A percentile compares a stretch with the other conserved stretches of the same genome.
Conservation (phyloP, 2,113 vertebrate species). For the Fukomys damarensis region DNA sequence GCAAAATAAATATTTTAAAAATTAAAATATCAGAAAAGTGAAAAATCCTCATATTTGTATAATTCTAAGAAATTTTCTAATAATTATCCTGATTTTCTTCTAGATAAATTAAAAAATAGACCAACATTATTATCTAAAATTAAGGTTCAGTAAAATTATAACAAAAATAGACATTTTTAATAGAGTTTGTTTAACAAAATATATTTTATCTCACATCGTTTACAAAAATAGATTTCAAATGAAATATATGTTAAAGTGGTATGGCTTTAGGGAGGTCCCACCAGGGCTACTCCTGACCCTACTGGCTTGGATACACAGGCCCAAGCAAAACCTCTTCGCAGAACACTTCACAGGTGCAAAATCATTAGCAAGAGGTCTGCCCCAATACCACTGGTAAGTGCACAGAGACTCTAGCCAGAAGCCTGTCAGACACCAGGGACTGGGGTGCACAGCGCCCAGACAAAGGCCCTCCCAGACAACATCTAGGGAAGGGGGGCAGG, state of each 20-base stretch:
- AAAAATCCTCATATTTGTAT: not conserved
- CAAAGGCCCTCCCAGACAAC: too few species aligned
- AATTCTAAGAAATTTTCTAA: not conserved
- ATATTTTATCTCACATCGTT: not conserved
- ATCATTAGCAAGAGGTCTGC: too few species aligned
- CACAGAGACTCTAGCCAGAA: too few species aligned
- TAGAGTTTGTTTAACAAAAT: not conserved
- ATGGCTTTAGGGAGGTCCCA: too few species aligned
- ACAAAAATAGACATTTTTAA: not conserved
- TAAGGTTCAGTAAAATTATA: not conserved
- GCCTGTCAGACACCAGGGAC: too few species aligned
- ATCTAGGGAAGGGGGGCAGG: too few species aligned
- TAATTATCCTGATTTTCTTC: not conserved
- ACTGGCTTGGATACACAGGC: too few species aligned
- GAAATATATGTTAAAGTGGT: not conserved
- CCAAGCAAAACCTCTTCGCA: too few species aligned
- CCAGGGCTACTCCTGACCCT: too few species aligned
- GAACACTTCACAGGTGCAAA: too few species aligned
- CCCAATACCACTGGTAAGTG: too few species aligned
- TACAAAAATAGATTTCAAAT: not conserved
- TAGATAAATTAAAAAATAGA: conserved; percentile 2
- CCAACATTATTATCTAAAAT: not conserved
- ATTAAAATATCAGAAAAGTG: not conserved
- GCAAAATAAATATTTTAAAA: not conserved
- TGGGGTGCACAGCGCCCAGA: too few species aligned